Conservation (phyloP, 2,888 invertebrate species). For the Nebria brevicollis region DNA sequence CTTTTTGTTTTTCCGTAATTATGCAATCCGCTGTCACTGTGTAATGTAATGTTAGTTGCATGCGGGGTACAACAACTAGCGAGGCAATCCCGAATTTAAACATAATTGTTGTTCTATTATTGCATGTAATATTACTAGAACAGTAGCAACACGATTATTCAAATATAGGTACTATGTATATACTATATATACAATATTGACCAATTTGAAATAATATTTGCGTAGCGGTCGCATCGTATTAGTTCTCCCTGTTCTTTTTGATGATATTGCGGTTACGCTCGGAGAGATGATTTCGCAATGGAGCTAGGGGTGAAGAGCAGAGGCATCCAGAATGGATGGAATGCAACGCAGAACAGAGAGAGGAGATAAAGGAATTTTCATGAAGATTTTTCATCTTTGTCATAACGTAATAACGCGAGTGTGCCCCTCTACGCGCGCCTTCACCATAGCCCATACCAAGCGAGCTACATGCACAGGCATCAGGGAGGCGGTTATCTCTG, state of each 20-base stretch:
- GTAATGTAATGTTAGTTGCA: slow-evolving; percentile 1
- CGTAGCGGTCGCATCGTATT: not conserved
- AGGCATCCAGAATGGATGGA: slow-evolving; percentile 27
- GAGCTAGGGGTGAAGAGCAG: not conserved
- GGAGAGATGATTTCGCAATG: not conserved
- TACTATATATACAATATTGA: slow-evolving; percentile 7
- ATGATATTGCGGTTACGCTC: not conserved
- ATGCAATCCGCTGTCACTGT: slow-evolving; percentile 28
- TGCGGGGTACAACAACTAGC: not conserved
- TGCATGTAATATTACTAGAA: not conserved
- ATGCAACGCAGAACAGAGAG: slow-evolving; percentile 28
- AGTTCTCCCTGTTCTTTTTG: slow-evolving; percentile 7
- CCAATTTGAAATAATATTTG: slow-evolving; percentile 27
- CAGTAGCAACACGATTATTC: not conserved
- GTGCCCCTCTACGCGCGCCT: not conserved
- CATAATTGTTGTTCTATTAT: not conserved
- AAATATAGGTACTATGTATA: not conserved
- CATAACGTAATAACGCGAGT: slow-evolving; percentile 47
- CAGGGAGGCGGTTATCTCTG: slow-evolving; percentile 29
- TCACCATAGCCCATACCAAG: not conserved
- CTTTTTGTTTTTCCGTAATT: slow-evolving; percentile 24
- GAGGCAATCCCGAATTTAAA: not conserved
- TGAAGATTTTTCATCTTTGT: slow-evolving; percentile 48
- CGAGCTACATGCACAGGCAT: not conserved
- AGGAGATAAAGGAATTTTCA: slow-evolving; percentile 48